phyloP scores from a whole-genome alignment of 1,140 invertebrate species.

The Campoletis sonorensis region DNA sequence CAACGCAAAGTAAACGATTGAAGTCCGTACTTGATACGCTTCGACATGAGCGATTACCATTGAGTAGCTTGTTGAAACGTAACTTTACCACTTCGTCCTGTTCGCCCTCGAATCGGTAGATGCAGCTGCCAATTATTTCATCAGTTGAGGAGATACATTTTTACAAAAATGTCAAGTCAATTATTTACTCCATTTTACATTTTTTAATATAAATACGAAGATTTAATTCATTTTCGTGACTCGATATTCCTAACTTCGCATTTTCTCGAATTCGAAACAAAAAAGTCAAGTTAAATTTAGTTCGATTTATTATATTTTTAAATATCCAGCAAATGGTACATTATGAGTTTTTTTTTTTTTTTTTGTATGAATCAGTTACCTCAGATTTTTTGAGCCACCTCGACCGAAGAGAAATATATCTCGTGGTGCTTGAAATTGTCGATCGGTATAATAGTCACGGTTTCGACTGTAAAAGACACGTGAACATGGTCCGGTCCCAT shows the following conservation, averaged over 20 bases:
- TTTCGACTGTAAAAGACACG: conserved; percentile 81
- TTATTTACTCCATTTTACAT: too few species aligned
- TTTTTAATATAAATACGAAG: too few species aligned
- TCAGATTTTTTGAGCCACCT: conserved; percentile 88
- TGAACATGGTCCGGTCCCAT: conserved; percentile 82
- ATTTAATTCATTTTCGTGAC: too few species aligned
- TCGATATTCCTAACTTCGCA: too few species aligned
- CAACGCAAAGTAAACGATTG: conserved; percentile 83
- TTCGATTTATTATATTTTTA: too few species aligned
- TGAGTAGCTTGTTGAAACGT: conserved; percentile 81
- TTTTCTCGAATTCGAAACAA: too few species aligned
- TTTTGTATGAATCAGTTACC: too few species aligned
- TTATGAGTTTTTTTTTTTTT: too few species aligned
- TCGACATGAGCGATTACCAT: conserved; percentile 81
- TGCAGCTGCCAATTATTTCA: conserved; percentile 80
- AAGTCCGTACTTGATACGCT: conserved; percentile 82
- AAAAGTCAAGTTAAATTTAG: too few species aligned
- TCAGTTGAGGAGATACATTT: conserved; percentile 15
- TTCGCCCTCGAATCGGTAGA: conserved; percentile 90
- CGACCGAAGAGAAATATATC: conserved; percentile 92
- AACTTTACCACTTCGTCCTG: conserved; percentile 86
- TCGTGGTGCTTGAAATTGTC: conserved; percentile 83
- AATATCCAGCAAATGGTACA: too few species aligned
- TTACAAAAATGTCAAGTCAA: neutral
- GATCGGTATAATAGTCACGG: conserved; percentile 76